Evolutionary conservation across 2,888 invertebrate genomes (phyloP), one percentile per base, ranked within the genome.

Genomic region (Acheta domesticus): DNA sequence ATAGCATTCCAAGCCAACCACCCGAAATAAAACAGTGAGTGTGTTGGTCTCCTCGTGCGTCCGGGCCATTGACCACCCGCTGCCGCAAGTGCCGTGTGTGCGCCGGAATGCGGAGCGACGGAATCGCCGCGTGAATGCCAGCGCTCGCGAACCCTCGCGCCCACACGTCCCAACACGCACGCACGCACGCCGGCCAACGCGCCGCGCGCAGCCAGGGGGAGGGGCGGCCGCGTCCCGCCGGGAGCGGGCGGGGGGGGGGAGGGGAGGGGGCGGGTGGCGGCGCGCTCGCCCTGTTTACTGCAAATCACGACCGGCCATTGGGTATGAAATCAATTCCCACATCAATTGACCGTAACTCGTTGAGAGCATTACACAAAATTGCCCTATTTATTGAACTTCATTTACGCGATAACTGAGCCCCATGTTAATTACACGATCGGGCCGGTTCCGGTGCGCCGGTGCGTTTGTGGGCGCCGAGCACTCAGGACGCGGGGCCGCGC

Each of bases 281-380:
- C 5, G 36, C 5, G 36, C 36, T 36, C 36, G 36, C 62, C 14
- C 62, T 62, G 62, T 62, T 62, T 62, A 62, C 62, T 62, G 62
- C 62, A 62, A 62, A 62, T 62, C 62, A n/a, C n/a, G 62, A 14
- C 62, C n/a, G n/a, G 36, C 62, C 62, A 62, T 62, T 62, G 62
- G 62, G 62, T n/a, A 62, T 62, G 62, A 62, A 62, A 62, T 62
- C 62, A 62, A 62, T 62, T 62, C 62, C 62, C 62, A 62, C 62
- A 62, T 62, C 62, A 62, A 62, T 62, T 62, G 62, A 62, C 62
- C 62, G 62, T 62, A 62, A 62, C 62, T 62, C 62, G 62, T 14
- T 62, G 62, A 62, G 62, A 19, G 62, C n/a, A 62, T 62, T 62
- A 62, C 62, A 62, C 16, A 62, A 62, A 62, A 62, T 62, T 62